A percentile compares a stretch with the other conserved stretches of the same genome.
Evolutionary conservation across 2,888 invertebrate species (phyloP).

Genomic region (Hirtodrosophila duncani): DNA sequence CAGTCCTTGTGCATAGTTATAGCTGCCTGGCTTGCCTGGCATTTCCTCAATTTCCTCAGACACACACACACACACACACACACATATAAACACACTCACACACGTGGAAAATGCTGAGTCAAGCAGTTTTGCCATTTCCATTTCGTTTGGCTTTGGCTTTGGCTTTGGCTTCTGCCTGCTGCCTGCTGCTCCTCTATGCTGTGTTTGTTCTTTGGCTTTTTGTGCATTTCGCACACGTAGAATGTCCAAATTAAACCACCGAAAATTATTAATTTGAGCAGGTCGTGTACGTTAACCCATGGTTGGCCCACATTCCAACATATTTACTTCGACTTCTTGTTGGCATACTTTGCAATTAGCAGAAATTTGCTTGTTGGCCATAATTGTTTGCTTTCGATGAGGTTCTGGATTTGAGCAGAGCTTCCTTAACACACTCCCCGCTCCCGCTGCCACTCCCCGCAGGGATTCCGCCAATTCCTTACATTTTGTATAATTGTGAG

Average conservation of each 20-base stretch:
- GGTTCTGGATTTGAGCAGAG: slow-evolving; percentile 22
- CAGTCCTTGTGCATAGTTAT: slow-evolving; percentile 44
- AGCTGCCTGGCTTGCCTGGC: slow-evolving; percentile 23
- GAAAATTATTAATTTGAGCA: slow-evolving; percentile 57
- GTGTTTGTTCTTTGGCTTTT: slow-evolving; percentile 10
- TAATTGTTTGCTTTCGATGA: slow-evolving; percentile 38
- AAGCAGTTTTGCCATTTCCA: slow-evolving; percentile 54
- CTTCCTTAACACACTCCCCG: slow-evolving; percentile 1
- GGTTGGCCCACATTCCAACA: slow-evolving; percentile 12
- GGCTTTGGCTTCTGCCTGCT: not conserved
- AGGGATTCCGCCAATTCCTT: too few relatives aligned
- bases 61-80: too few relatives aligned
- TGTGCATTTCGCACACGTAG: slow-evolving; percentile 58
- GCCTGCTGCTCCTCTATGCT: not conserved
- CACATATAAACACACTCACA: too few relatives aligned
- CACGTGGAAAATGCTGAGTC: slow-evolving; percentile 30
- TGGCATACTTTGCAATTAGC: slow-evolving; percentile 46
- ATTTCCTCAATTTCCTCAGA: slow-evolving; percentile 48
- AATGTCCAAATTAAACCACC: slow-evolving; percentile 52
- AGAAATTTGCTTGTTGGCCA: slow-evolving; percentile 61
- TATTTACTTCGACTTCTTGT: not conserved
- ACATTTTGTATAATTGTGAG: too few relatives aligned
- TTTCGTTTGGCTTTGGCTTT: slow-evolving; percentile 33
- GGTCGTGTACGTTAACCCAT: slow-evolving; percentile 44
- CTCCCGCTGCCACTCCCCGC: not conserved